phyloP scores from a whole-genome alignment of 2,888 invertebrate genomes.

The Xiphydria camelus region DNA sequence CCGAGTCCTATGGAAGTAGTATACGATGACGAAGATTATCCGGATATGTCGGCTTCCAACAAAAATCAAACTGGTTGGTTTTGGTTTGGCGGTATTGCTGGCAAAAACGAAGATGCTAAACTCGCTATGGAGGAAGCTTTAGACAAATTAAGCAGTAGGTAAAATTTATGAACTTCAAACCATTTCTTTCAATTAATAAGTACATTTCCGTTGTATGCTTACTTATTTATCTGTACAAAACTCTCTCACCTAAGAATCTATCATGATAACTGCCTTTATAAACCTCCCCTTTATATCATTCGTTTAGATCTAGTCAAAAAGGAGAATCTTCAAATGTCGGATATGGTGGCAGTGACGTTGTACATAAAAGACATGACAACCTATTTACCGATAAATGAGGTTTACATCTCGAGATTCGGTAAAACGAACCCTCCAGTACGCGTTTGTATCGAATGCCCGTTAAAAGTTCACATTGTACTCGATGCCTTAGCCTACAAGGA shows the following conservation, averaged over 20 bases:
- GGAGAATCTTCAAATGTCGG: conserved; percentile 54
- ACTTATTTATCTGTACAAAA: too few relatives aligned
- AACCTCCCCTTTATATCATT: not conserved
- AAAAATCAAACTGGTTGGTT: conserved; percentile 80
- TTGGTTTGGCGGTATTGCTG: conserved; percentile 81
- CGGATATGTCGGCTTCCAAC: conserved; percentile 66
- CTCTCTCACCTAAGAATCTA: too few relatives aligned
- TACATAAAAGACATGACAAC: conserved; percentile 83
- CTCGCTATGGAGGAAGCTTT: conserved; percentile 73
- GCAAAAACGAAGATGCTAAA: conserved; percentile 67
- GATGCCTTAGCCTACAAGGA: conserved; percentile 72
- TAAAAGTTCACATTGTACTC: conserved; percentile 75
- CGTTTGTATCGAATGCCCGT: conserved; percentile 81
- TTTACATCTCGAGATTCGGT: conserved; percentile 74
- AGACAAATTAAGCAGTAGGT: conserved; percentile 80
- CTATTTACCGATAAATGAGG: conserved; percentile 76
- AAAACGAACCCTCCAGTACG: conserved; percentile 83
- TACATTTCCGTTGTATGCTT: not conserved
- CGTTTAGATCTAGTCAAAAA: conserved; percentile 47
- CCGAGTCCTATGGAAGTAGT: conserved; percentile 60
- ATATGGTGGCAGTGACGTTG: conserved; percentile 81
- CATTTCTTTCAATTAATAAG: not conserved
- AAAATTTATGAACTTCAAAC: conserved; percentile 44
- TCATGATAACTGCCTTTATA: too few relatives aligned
- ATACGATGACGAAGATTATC: conserved; percentile 64